Percentiles rank a stretch among this genome's conserved stretches.
Conservation (phyloP, 2,888 invertebrate genomes). For the Lasioglossum morio region DNA sequence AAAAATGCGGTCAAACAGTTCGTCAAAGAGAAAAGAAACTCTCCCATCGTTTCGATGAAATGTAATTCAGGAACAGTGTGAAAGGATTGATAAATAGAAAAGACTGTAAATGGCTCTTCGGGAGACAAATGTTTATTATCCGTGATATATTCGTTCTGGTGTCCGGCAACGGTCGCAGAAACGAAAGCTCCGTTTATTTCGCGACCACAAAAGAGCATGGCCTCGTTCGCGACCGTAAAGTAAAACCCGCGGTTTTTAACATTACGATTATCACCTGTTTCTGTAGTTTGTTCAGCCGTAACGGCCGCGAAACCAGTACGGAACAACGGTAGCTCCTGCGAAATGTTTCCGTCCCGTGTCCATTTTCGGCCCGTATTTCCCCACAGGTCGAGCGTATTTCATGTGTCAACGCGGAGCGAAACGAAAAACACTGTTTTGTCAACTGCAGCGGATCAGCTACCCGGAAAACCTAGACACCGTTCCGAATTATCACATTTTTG, state of each 20-base stretch:
- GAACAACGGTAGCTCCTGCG: not conserved
- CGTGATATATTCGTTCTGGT: not conserved
- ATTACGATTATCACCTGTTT: not conserved
- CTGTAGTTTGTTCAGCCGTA: not conserved
- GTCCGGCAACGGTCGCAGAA: not conserved
- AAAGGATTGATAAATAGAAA: not conserved
- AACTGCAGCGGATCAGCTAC: constrained; percentile 2
- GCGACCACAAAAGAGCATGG: not conserved
- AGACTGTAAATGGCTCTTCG: not conserved
- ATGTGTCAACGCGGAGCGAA: constrained; percentile 21
- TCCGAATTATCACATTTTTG: not conserved
- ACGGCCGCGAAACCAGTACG: not conserved
- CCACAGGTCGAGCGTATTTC: constrained; percentile 27
- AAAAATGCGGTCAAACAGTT: not conserved
- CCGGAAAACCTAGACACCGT: constrained; percentile 9
- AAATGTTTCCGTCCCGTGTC: not conserved
- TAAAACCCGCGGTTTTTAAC: not conserved
- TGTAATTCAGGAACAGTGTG: not conserved
- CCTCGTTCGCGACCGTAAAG: not conserved
- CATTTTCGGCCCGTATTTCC: constrained; percentile 29
- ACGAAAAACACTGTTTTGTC: constrained; percentile 40
- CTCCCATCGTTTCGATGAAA: not conserved
- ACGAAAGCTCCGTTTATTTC: not conserved
- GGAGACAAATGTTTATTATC: not conserved
- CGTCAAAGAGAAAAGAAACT: not conserved